Conservation (phyloP, 1,140 invertebrate species). For the Zaprionus camerounensis region DNA sequence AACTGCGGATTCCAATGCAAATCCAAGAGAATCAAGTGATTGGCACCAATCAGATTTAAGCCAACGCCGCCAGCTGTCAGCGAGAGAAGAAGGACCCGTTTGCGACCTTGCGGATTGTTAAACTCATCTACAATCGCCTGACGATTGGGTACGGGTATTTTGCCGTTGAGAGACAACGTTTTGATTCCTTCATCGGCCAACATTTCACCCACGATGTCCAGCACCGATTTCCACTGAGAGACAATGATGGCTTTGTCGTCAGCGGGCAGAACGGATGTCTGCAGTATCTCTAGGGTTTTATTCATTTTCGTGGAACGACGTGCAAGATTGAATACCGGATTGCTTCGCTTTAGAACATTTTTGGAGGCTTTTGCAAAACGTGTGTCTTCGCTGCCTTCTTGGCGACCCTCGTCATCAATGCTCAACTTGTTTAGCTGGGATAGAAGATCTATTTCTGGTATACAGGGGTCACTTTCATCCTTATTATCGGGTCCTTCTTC, state of each 20-base stretch:
- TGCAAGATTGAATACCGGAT: constrained; percentile 88
- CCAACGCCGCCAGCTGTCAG: constrained; percentile 96
- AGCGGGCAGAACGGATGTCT: constrained; percentile 85
- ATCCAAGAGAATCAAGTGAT: constrained; percentile 95
- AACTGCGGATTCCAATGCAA: constrained; percentile 98
- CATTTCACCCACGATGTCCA: constrained; percentile 88
- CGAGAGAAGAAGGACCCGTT: constrained; percentile 90
- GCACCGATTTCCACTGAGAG: constrained; percentile 93
- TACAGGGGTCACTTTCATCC: constrained; percentile 80
- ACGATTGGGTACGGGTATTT: constrained; percentile 87
- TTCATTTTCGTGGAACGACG: constrained; percentile 88
- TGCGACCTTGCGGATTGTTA: constrained; percentile 87
- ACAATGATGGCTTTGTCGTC: constrained; percentile 92
- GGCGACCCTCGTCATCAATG: constrained; percentile 76
- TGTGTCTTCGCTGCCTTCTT: constrained; percentile 51
- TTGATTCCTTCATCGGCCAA: constrained; percentile 85
- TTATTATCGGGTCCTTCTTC: constrained; percentile 83
- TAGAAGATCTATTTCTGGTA: constrained; percentile 86
- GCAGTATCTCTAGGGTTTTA: constrained; percentile 86
- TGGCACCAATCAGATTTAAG: constrained; percentile 94
- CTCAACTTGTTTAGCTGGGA: constrained; percentile 87
- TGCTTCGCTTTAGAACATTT: constrained; percentile 86
- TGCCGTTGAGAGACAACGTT: constrained; percentile 89
- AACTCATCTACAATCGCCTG: constrained; percentile 89
- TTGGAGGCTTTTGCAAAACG: constrained; percentile 85